phyloP scores from a whole-genome alignment of 2,113 vertebrate species.

The Pseudopodoces humilis region DNA sequence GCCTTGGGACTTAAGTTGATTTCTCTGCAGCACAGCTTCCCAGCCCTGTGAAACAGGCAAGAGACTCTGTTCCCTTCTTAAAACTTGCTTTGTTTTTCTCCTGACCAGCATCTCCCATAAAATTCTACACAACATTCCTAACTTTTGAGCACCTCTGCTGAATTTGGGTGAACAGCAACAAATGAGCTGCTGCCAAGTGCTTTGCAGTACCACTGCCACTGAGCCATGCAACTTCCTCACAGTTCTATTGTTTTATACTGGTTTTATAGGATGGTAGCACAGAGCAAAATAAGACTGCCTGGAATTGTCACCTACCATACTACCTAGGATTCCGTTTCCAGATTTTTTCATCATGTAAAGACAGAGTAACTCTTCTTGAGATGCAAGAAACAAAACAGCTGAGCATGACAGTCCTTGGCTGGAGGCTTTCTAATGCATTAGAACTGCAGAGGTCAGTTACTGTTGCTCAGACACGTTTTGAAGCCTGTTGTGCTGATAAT shows the following conservation, averaged over 20 bases:
- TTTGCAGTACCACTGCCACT: neutral
- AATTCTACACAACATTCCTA: neutral
- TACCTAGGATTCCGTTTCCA: neutral
- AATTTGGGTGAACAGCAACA: neutral
- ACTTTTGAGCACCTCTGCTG: neutral
- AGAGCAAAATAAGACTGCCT: neutral
- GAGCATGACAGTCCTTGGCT: neutral
- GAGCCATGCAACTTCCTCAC: neutral
- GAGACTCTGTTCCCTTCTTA: neutral
- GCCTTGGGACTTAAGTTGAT: neutral
- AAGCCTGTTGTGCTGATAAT: neutral
- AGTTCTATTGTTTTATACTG: neutral
- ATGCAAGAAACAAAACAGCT: neutral
- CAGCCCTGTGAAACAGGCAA: neutral
- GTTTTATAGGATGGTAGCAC: neutral
- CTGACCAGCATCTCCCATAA: neutral
- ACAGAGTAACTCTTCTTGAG: neutral
- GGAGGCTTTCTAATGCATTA: neutral
- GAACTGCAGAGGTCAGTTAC: neutral
- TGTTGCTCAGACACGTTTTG: neutral
- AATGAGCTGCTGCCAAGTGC: neutral
- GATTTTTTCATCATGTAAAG: neutral
- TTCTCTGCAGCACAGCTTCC: neutral
- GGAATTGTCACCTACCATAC: neutral
- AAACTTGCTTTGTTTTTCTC: neutral